Evolutionary conservation across 2,888 invertebrate species (phyloP), one percentile per base, ranked within the genome.

Genomic region (Rutpela maculata): DNA sequence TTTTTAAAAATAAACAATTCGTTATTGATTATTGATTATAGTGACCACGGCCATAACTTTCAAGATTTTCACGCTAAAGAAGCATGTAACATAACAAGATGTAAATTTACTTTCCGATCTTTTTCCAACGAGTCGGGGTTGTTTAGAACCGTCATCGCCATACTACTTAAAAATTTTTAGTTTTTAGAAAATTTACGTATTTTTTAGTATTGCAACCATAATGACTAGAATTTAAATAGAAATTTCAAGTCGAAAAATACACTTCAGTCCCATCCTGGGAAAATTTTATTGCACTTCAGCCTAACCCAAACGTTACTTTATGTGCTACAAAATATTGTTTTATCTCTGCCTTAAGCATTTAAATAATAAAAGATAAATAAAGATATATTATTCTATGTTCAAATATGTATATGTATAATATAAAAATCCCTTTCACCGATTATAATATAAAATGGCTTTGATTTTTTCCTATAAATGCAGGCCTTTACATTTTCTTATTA

Each of bases 341-440:
- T 75, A 70, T 76, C 67, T 74, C 65, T 77, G 74, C 56, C 81
- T 80, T 78, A 83, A 83, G 82, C 83, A 80, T 82, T 76, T 74
- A 81, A 82, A 81, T 82, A 78, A 84, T 80, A 76, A 78, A 78
- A 80, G 80, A 84, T 82, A 83, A 79, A 82, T 81, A 84, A 82
- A 82, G 81, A 80, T 82, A 81, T 83, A 80, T 80, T 78, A 78
- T 78, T 82, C 80, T 82, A 81, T 83, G 78, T 81, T 77, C 81
- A 79, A 83, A 80, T 78, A 78, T 77, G 76, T 80, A 78, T 78
- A 76, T 78, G 77, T 74, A 79, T 80, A 82, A 79, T 80, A 82
- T 81, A 72, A 83, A 84, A 84, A 82, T 85, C 86, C 87, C 87
- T 83, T 84, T 86, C 86, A 87, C 86, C 87, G 83, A 83, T 82